Conservation (phyloP, 1,140 invertebrate genomes). For the Anastrepha obliqua region DNA sequence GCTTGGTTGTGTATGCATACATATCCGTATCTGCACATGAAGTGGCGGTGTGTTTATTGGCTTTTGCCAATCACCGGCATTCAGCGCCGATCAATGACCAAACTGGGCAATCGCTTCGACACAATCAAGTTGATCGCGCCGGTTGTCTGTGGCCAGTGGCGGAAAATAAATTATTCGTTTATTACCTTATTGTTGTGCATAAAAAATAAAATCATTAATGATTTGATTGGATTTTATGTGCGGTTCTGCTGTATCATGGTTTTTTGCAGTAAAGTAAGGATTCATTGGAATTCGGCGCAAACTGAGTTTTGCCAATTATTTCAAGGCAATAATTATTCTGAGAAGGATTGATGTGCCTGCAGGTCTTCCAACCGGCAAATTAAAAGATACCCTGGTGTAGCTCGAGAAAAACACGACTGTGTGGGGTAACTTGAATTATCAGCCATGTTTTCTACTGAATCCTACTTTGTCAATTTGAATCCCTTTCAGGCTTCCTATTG, state of each 20-base stretch:
- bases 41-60: background rate
- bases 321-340: background rate
- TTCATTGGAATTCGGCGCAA: conserved; percentile 4
- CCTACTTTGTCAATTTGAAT: no score
- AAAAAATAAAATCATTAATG: conserved; percentile 23
- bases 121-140: conserved; percentile 41
- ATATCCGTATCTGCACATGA: background rate
- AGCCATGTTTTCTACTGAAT: no score
- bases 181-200: conserved; percentile 33
- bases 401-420: no score
- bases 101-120: conserved; percentile 42
- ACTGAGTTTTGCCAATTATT: background rate
- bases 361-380: no score
- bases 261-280: background rate
- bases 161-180: conserved; percentile 45
- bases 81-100: conserved; percentile 39
- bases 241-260: background rate
- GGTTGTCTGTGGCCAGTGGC: conserved; percentile 19
- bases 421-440: no score
- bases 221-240: conserved; percentile 46
- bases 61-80: conserved; percentile 2
- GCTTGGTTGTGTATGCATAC: background rate
- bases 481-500: no score
- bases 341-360: background rate
- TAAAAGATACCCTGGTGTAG: no score